A percentile compares a stretch with the other conserved stretches of the same genome.
Evolutionary conservation across 2,113 vertebrate species (phyloP).

Genomic region (Pogona vitticeps): DNA sequence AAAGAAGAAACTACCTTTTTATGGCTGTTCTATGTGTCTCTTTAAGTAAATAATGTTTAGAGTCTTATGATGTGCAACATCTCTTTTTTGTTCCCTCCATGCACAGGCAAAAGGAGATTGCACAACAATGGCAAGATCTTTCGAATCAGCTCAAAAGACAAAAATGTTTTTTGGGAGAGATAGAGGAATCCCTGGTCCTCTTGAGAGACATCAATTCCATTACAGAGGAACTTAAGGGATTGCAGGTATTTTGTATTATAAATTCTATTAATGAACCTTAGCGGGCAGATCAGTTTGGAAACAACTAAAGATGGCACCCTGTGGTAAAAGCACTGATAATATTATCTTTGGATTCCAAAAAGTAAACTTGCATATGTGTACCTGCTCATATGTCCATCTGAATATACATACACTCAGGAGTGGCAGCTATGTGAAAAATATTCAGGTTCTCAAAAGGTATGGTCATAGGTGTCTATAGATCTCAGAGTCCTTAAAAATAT

Average conservation of each 20-base stretch:
- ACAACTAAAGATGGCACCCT: not conserved
- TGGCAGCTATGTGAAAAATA: not conserved
- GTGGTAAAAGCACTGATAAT: not conserved
- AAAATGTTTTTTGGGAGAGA: constrained; percentile 65
- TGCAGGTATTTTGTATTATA: constrained; percentile 77
- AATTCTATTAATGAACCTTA: not conserved
- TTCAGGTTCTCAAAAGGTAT: not conserved
- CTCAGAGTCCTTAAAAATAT: not conserved
- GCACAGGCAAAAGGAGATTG: constrained; percentile 77
- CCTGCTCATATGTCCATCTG: not conserved
- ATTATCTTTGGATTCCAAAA: not conserved
- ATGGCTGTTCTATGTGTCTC: too few relatives aligned
- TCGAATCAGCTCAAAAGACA: constrained; percentile 78
- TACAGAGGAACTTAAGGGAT: constrained; percentile 79
- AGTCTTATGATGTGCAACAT: not conserved
- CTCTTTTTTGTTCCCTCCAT: not conserved
- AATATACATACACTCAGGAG: too few relatives aligned
- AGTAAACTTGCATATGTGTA: not conserved
- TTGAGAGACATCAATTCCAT: constrained; percentile 80
- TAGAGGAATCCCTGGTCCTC: constrained; percentile 75
- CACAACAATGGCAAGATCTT: constrained; percentile 79
- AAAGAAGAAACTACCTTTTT: not conserved
- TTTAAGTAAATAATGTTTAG: not conserved
- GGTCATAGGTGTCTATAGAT: not conserved
- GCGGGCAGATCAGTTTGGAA: not conserved